Evolutionary conservation across 2,888 invertebrate genomes (phyloP), one percentile per base, ranked within the genome.

Genomic region (Netelia melanura): DNA sequence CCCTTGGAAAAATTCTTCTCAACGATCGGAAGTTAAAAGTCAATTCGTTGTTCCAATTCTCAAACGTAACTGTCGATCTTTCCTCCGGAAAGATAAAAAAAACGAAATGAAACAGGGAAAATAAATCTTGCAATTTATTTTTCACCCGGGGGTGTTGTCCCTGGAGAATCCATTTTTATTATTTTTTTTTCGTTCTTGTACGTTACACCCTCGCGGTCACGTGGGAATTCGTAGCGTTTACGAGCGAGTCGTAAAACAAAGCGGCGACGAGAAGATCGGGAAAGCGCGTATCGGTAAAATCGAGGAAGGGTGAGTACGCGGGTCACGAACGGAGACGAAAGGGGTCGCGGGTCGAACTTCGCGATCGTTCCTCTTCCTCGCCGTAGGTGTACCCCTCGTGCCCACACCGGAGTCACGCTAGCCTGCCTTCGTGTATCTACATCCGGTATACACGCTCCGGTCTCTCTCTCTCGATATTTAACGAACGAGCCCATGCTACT

Each of bases 321-420:
- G 84, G 72, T 74, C 61, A 75, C 30, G 61, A 56, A 23, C 61
- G 38, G 64, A 44, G 72, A 44, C 54, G 79, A 67, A 68, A 70
- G 81, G 78, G 78, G 72, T 75, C 80, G 64, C 68, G 64, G 58
- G 68, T 14, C 68, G 11, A 52, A 43, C 79, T 82, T 78, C 21
- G 62, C 48, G 43, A 68, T 61, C 43, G 70, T 70, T 77, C 38
- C 74, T 79, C 81, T 65, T 65, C 38, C 21, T 21, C 74, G 64
- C 62, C 10, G 8, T 11, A 38, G 38, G 38, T 38, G 25, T 68
- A 71, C 52, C 56, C 52, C 56, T 65, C 85, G 58, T 78, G 67
- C 86, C 86, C 88, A 87, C 87, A 92, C 93, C 93, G 93, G 93
- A 93, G 91, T 92, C 92, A 93, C 92, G 93, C 90, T 92, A 92